Percentiles rank a stretch among this genome's conserved stretches.
Evolutionary conservation across 2,888 invertebrate species (phyloP).

Genomic region (Idaea biselata): DNA sequence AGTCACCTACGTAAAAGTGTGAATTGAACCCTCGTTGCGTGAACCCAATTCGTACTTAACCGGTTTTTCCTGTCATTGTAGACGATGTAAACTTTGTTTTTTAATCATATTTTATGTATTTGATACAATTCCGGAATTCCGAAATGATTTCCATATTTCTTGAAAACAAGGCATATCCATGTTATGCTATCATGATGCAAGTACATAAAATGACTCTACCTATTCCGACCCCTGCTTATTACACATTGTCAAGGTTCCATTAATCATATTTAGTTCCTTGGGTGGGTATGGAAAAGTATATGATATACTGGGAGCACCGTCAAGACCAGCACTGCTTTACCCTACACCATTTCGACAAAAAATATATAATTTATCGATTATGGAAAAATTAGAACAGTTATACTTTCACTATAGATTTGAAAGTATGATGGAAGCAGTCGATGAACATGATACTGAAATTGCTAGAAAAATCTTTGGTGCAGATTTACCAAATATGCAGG

Average conservation of each 20-base stretch:
- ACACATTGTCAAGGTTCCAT: not conserved
- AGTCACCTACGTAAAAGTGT: no score
- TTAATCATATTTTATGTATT: no score
- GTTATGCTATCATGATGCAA: no score
- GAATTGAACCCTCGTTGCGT: no score
- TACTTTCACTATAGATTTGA: constrained; percentile 19
- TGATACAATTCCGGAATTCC: no score
- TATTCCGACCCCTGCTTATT: no score
- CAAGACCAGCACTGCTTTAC: constrained; percentile 27
- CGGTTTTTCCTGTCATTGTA: no score
- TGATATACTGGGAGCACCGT: not conserved
- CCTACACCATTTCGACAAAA: constrained; percentile 30
- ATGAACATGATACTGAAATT: constrained; percentile 26
- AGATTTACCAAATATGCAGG: constrained; percentile 28
- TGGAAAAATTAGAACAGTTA: constrained; percentile 39
- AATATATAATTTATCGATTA: constrained; percentile 33
- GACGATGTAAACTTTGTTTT: no score
- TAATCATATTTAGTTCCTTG: not conserved
- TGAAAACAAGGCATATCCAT: no score
- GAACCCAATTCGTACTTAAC: no score
- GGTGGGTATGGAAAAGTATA: not conserved
- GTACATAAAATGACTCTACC: no score
- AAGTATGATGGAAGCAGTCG: constrained; percentile 13
- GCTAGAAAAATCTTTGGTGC: constrained; percentile 34
- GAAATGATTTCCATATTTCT: no score